Evolutionary conservation across 2,888 invertebrate genomes (phyloP).

Genomic region (Panorpa germanica): DNA sequence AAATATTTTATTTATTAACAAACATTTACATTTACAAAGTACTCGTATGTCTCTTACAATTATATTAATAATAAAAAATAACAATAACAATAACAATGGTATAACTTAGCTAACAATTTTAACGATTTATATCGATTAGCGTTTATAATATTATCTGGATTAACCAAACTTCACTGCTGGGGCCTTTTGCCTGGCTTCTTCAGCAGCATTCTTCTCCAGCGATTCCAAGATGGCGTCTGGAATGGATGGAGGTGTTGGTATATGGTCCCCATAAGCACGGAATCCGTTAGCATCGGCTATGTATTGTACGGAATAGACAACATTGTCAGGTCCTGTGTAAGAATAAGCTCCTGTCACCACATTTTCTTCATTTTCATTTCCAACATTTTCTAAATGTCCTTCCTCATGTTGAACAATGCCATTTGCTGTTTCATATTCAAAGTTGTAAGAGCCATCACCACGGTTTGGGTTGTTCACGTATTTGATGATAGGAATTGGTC

Average conservation of each 20-base stretch:
- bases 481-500: conserved; percentile 36
- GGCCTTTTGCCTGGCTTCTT: conserved; percentile 5
- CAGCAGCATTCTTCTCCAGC: conserved; percentile 11
- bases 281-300: conserved; percentile 62
- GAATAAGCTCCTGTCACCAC: conserved; percentile 42
- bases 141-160: too few relatives aligned
- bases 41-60: too few relatives aligned
- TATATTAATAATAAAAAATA: too few relatives aligned
- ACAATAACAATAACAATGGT: too few relatives aligned
- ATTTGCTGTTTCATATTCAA: conserved; percentile 45
- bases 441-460: conserved; percentile 42
- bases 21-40: too few relatives aligned
- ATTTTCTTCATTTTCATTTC: too few relatives aligned
- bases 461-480: conserved; percentile 39
- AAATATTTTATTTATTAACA: too few relatives aligned
- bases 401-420: conserved; percentile 37
- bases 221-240: conserved; percentile 27
- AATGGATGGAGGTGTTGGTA: conserved; percentile 57
- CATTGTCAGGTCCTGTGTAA: conserved; percentile 39
- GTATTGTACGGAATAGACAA: conserved; percentile 41
- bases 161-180: too few relatives aligned
- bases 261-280: conserved; percentile 54
- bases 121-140: too few relatives aligned
- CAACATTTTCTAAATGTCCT: too few relatives aligned
- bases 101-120: too few relatives aligned